These are phyloP conservation scores for Neoitamus cyanurus DNA, from an alignment of 2,888 invertebrate species.

Conservation along the genomic window DNA sequence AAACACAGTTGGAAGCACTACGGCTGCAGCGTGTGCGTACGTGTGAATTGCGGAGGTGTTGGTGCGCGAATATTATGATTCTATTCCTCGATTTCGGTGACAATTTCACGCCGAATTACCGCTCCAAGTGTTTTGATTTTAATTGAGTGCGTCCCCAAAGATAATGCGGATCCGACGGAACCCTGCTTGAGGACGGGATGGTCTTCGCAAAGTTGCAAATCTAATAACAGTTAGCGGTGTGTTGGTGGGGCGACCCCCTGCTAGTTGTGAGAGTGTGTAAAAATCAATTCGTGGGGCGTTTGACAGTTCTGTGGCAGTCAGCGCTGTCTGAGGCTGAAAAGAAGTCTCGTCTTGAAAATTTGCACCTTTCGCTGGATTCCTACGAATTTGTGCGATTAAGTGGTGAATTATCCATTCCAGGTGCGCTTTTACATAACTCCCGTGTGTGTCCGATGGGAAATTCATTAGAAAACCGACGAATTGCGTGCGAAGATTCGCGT, in stretches of 20 bases:
- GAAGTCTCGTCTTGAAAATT: constrained; percentile 4
- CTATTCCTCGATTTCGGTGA: background rate
- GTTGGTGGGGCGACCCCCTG: background rate
- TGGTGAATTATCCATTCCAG: background rate
- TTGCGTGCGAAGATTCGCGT: background rate
- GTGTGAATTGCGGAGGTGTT: background rate
- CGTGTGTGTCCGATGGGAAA: constrained; percentile 13
- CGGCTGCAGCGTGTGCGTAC: background rate
- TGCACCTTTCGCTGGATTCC: constrained; percentile 9
- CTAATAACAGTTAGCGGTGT: constrained; percentile 13
- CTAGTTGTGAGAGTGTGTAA: constrained; percentile 24
- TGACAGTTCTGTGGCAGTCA: constrained; percentile 47
- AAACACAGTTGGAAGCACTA: background rate
- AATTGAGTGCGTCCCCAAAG: background rate
- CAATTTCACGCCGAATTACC: background rate
- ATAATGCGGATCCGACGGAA: background rate
- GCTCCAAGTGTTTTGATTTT: background rate
- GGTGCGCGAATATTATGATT: background rate
- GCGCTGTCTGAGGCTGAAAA: constrained; percentile 12
- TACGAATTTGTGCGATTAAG: background rate
- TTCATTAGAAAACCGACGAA: constrained; percentile 4
- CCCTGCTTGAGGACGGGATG: background rate
- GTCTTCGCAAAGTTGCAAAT: background rate
- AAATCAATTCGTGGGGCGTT: constrained; percentile 51
- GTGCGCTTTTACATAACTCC: background rate